Evolutionary conservation across 1,140 invertebrate genomes (phyloP).

Genomic region (Philopotamus ludificatus): DNA sequence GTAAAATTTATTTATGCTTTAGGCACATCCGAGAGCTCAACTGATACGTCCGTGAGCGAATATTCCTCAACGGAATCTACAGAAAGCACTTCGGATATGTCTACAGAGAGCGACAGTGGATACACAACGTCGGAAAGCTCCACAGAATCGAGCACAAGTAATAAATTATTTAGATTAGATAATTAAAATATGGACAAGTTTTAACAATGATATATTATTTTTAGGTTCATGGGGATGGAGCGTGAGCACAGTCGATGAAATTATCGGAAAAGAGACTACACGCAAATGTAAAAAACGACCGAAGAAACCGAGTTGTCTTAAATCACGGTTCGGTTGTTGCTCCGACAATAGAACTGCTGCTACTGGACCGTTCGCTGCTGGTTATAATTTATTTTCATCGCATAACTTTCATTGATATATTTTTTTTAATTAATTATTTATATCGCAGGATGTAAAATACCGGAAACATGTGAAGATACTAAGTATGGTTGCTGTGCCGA

Average conservation of each 20-base stretch:
- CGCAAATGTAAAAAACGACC: conserved; percentile 63
- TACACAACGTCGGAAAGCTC: conserved; percentile 31
- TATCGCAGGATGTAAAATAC: conserved; percentile 63
- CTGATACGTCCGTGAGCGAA: conserved; percentile 34
- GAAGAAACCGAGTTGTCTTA: conserved; percentile 63
- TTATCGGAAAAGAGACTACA: conserved; percentile 52
- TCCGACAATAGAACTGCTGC: conserved; percentile 80
- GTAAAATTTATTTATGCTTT: no score
- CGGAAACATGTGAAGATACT: conserved; percentile 76
- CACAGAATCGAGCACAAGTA: conserved; percentile 35
- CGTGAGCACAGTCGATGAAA: conserved; percentile 52
- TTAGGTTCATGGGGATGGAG: conserved; percentile 47
- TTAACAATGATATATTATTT: not conserved
- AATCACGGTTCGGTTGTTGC: conserved; percentile 83
- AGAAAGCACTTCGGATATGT: conserved; percentile 32
- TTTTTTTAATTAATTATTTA: not conserved
- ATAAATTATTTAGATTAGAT: conserved; percentile 1
- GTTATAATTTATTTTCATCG: conserved; percentile 44
- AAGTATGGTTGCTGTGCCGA: conserved; percentile 88
- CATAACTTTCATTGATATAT: not conserved
- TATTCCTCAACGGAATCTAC: conserved; percentile 28
- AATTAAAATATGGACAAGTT: not conserved
- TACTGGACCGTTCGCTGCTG: conserved; percentile 81
- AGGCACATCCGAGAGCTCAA: conserved; percentile 38
- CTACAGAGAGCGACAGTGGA: conserved; percentile 31